Conservation (phyloP, 1,140 invertebrate species). For the Drosophila santomea region DNA sequence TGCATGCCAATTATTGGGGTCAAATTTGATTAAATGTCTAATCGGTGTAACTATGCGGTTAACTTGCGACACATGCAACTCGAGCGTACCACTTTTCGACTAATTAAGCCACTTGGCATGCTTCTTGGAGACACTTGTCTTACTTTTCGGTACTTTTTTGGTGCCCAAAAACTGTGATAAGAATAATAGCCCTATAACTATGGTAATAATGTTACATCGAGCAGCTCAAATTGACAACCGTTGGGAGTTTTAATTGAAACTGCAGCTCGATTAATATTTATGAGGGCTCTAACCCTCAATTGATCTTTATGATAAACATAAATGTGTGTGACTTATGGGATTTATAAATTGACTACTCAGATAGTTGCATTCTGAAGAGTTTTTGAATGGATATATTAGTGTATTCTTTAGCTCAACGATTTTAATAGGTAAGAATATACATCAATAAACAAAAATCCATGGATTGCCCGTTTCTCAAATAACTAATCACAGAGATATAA, state of each 20-base stretch:
- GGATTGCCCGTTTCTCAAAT: too few species aligned
- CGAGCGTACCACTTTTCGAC: background rate
- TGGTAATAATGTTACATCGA: background rate
- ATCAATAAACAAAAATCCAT: too few species aligned
- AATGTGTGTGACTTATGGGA: background rate
- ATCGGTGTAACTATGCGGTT: conserved; percentile 39
- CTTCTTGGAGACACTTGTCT: background rate
- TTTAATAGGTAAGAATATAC: too few species aligned
- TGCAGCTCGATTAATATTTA: conserved; percentile 15
- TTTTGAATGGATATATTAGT: too few species aligned
- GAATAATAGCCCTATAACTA: background rate
- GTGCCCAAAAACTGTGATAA: background rate
- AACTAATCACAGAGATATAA: too few species aligned
- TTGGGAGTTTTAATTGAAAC: conserved; percentile 16
- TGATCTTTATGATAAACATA: conserved; percentile 10
- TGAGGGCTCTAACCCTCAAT: conserved; percentile 25
- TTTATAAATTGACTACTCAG: background rate
- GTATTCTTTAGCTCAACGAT: too few species aligned
- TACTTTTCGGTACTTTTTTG: background rate
- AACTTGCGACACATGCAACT: conserved; percentile 22
- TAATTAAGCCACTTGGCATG: conserved; percentile 21
- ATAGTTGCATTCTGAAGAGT: too few species aligned
- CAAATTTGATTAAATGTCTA: conserved; percentile 56
- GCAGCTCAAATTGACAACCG: conserved; percentile 1
- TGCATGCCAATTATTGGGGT: conserved; percentile 57